Base-by-base conservation (phyloP, 2,113 vertebrate genomes). In the Sardina pilchardus region DNA sequence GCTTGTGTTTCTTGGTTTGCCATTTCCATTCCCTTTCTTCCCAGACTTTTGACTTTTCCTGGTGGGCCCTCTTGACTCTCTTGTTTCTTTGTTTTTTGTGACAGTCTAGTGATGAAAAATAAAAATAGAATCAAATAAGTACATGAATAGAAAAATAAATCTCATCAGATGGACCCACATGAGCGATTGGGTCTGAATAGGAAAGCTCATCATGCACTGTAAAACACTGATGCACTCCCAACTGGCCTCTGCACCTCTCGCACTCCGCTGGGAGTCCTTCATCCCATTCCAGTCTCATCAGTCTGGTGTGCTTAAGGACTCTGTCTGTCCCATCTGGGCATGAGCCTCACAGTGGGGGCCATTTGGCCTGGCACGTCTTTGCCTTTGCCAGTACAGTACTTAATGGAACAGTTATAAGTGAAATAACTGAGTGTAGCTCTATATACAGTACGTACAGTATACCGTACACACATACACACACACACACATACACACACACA, bases 1-100 rank as follows among this genome's bases (percentile, higher is more conserved):
- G 82, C 88, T 88, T 48, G 42, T 85, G 88, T 95, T 94, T 90
- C 96, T 97, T 71, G 86, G 86, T 0, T 88, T 92, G 30, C 96
- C 95, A 86, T 96, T 95, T 43, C 90, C 85, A 17, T 19, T 92
- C 0, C 87, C 2, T 92, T 96, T 98, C 92, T 96, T 97, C 6
- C 89, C 94, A 39, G 94, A 56, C 86, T 96, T 97, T 91, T 96
- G 96, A 42, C 91, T 83, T 84, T 91, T 93, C 90, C 96, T 97
- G 56, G 94, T 88, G 0, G 94, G 94, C 86, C 95, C 92, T 89
- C 90, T 95, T 19, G 94, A 91, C 83, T 96, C 95, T 47, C 88
- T 39, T 16, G 83, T 84, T 39, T 88, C 91, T 48, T 91, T 90
- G 5, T 88, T 92, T 78, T 89, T 30, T 71, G 95, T 93, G 67